Conservation (phyloP, 2,797 vertebrate species). For the Phalanger gymnotis region DNA sequence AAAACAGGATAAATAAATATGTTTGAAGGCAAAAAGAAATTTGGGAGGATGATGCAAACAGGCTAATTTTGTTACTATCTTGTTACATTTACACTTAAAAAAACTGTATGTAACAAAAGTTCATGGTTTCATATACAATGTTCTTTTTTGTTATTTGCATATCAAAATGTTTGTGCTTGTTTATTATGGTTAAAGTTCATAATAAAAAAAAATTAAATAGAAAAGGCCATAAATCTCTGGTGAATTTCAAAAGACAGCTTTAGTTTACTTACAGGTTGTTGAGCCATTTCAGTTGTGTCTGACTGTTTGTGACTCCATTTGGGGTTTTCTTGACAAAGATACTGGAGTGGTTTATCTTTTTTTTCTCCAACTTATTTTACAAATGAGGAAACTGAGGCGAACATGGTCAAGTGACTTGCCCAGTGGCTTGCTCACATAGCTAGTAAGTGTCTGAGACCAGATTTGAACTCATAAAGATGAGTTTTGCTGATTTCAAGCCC, state of each 20-base stretch:
- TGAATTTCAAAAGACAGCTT: not conserved
- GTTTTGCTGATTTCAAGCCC: too few relatives aligned
- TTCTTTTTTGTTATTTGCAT: not conserved
- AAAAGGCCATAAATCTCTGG: not conserved
- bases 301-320: not conserved
- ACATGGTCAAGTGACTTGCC: not conserved
- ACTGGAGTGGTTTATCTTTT: not conserved
- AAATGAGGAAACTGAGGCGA: not conserved
- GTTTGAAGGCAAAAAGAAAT: not conserved
- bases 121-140: not conserved
- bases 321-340: not conserved
- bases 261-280: not conserved
- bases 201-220: not conserved
- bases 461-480: too few relatives aligned
- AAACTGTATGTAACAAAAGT: not conserved
- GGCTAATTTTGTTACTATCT: not conserved
- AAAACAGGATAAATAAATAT: not conserved
- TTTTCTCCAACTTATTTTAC: not conserved
- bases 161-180: not conserved
- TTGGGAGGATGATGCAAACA: not conserved
- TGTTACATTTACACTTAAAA: not conserved
- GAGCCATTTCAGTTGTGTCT: not conserved
- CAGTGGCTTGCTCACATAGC: too few relatives aligned
- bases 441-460: too few relatives aligned
- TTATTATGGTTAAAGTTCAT: not conserved